Evolutionary conservation across 2,888 invertebrate genomes (phyloP), one percentile per base, ranked within the genome.

Genomic region (Eristalis pertinax): DNA sequence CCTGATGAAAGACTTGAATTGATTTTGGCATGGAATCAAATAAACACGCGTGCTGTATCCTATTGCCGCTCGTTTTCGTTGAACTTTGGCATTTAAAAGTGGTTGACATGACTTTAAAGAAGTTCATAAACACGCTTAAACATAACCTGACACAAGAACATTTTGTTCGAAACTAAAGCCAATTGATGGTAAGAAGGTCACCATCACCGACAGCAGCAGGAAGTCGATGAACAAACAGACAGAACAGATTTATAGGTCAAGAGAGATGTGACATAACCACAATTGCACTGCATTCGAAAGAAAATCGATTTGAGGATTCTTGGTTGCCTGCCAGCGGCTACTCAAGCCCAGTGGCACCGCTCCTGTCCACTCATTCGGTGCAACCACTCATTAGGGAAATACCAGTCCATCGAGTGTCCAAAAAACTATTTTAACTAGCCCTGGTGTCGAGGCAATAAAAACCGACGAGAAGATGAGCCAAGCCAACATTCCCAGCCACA

Each of bases 391-490:
- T 82, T 82, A 82, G 60, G 70, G 58, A 65, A 64, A 81, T 81
- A 82, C 75, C 70, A 76, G 75, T 70, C 38, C 80, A 74, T 8
- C 63, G 29, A 74, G 68, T 81, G 80, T 81, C 69, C 70, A 70
- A 82, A n/a, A 26, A 65, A 70, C 81, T 65, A 75, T 82, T 82
- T 76, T 65, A 82, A 82, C 75, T 65, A 82, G 64, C 19, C 64
- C 32, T 3, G 26, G 4, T 26, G 26, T 4, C 2, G 32, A 32
- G 32, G 58, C 63, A 68, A 63, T 63, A 74, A 75, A 81, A 74
- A 64, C n/a, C 60, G 15, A 24, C 26, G 41, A 41, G 4, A 24
- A 50, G 63, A 69, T 64, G 29, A 43, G 35, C 64, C 74, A 64
- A 81, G 26, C 26, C 63, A 58, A 32, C 32, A 32, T 68, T 79